A percentile compares a stretch with the other conserved stretches of the same genome.
phyloP scores from a whole-genome alignment of 1,140 invertebrate species.

The Euwallacea fornicatus region DNA sequence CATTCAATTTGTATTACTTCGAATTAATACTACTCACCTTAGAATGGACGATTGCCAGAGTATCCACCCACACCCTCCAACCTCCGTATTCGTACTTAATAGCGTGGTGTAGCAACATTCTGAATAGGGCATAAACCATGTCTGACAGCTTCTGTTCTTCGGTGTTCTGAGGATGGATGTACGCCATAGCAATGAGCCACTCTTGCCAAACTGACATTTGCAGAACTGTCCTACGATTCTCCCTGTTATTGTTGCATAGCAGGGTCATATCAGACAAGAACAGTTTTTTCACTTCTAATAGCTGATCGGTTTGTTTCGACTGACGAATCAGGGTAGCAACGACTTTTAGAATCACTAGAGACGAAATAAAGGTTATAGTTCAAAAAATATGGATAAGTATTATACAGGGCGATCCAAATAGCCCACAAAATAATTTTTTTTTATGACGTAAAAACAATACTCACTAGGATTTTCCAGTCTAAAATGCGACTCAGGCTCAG shows the following conservation, averaged over 20 bases:
- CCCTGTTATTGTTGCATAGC: slow-evolving; percentile 94
- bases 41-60: slow-evolving; percentile 97
- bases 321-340: slow-evolving; percentile 95
- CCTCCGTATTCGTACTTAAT: slow-evolving; percentile 99
- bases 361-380: neutral
- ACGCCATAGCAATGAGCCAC: slow-evolving; percentile 98
- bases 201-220: slow-evolving; percentile 99
- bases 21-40: slow-evolving; percentile 69
- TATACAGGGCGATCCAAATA: neutral
- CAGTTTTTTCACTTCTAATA: slow-evolving; percentile 92
- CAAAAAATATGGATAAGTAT: neutral
- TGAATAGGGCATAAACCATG: slow-evolving; percentile 97
- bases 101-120: slow-evolving; percentile 97
- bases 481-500: slow-evolving; percentile 92
- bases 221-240: slow-evolving; percentile 94
- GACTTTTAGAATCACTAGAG: slow-evolving; percentile 95
- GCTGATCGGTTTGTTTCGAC: slow-evolving; percentile 88
- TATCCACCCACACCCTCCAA: slow-evolving; percentile 99
- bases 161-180: slow-evolving; percentile 93
- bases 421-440: slow-evolving; percentile 7
- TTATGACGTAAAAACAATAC: slow-evolving; percentile 46
- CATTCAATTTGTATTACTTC: no score
- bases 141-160: slow-evolving; percentile 97
- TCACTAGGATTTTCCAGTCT: slow-evolving; percentile 96
- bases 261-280: slow-evolving; percentile 98